Conservation (phyloP, 2,888 invertebrate genomes). For the Polyommatus iphigenia region DNA sequence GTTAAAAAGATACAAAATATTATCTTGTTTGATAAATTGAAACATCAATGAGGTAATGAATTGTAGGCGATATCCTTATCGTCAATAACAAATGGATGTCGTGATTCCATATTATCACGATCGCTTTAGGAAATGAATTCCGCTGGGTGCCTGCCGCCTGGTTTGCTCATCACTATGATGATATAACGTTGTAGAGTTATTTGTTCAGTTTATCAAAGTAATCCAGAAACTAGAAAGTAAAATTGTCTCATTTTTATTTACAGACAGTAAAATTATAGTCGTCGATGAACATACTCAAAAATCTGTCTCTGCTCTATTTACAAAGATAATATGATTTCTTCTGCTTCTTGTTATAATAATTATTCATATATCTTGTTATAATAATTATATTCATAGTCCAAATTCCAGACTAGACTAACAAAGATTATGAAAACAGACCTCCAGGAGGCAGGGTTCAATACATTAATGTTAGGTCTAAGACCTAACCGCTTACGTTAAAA, state of each 20-base stretch:
- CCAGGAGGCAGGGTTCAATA: neutral
- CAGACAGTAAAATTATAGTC: too few relatives aligned
- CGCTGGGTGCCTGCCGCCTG: neutral
- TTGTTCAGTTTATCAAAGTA: neutral
- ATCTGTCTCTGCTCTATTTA: neutral
- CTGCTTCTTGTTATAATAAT: too few relatives aligned
- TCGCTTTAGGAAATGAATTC: neutral
- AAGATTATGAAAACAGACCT: neutral
- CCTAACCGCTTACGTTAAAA: neutral
- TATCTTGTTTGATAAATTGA: constrained; percentile 13
- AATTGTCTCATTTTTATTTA: too few relatives aligned
- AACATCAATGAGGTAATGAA: constrained; percentile 13
- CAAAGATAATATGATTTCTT: neutral
- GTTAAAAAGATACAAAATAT: neutral
- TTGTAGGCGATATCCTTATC: constrained; percentile 2
- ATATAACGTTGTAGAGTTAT: neutral
- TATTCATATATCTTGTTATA: too few relatives aligned
- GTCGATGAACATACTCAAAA: neutral
- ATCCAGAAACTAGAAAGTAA: too few relatives aligned
- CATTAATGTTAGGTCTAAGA: neutral
- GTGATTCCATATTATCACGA: constrained; percentile 14
- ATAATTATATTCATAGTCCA: too few relatives aligned
- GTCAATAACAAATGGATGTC: constrained; percentile 11
- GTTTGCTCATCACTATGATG: neutral
- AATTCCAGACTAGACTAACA: neutral